A percentile compares a stretch with the other conserved stretches of the same genome.
These are phyloP conservation scores for Polypedilum pembai DNA, from an alignment of 1,140 invertebrate genomes.

Conservation along the genomic window DNA sequence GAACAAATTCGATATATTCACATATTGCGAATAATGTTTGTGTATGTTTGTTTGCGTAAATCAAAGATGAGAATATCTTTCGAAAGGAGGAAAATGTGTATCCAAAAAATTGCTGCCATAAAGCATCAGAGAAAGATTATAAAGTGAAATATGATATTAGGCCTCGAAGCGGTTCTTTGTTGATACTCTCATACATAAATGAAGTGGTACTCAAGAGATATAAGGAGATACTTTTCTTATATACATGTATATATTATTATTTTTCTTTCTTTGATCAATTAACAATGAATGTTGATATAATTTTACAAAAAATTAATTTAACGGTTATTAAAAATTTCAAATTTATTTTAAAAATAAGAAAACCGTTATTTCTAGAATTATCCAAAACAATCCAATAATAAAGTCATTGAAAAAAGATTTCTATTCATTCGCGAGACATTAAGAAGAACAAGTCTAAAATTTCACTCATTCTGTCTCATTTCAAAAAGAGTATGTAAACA, in stretches of 20 bases:
- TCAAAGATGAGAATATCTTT: background rate
- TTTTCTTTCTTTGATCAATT: too few species aligned
- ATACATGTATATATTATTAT: too few species aligned
- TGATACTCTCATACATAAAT: background rate
- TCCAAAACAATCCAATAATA: background rate
- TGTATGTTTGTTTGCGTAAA: background rate
- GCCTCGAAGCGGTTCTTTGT: background rate
- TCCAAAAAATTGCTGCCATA: background rate
- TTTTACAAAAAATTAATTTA: too few species aligned
- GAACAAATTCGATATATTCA: background rate
- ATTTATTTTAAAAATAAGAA: too few species aligned
- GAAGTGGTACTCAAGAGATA: background rate
- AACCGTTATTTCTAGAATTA: too few species aligned
- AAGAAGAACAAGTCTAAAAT: background rate
- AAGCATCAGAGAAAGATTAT: background rate
- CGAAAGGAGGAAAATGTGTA: background rate
- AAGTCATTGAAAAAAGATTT: background rate
- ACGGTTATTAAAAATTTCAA: too few species aligned
- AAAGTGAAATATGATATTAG: slow-evolving; percentile 6
- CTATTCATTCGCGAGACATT: background rate
- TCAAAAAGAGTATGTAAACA: slow-evolving; percentile 11
- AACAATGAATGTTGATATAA: too few species aligned
- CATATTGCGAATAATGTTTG: background rate
- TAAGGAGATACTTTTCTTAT: too few species aligned
- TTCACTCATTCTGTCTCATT: slow-evolving; percentile 15